Evolutionary conservation across 2,113 vertebrate genomes (phyloP).

Genomic region (Ictalurus furcatus): DNA sequence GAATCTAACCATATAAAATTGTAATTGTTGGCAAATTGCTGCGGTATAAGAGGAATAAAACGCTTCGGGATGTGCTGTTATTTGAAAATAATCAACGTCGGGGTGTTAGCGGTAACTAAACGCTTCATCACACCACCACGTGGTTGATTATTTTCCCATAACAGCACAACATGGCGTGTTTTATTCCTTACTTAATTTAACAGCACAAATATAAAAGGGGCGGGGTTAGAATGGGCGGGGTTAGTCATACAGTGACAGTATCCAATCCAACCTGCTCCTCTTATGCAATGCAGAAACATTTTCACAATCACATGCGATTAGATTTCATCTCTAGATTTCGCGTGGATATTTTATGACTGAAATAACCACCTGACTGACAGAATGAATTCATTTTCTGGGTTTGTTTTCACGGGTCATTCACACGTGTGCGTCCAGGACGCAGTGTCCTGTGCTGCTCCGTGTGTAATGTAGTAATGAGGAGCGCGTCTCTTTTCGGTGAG

Average conservation of each 20-base stretch:
- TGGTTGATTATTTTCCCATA: background rate
- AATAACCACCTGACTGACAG: background rate
- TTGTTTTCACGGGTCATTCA: background rate
- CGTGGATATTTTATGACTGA: background rate
- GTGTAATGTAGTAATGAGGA: background rate
- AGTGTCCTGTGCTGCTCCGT: background rate
- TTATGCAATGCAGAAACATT: background rate
- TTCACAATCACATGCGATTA: background rate
- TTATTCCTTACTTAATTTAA: background rate
- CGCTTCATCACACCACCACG: background rate
- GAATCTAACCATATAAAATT: background rate
- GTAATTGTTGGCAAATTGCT: too few relatives aligned
- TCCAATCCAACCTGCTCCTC: background rate
- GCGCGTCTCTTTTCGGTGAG: background rate
- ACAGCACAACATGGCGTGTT: background rate
- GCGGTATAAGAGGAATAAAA: too few relatives aligned
- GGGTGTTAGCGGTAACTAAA: background rate
- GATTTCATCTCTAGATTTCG: background rate
- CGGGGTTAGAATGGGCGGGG: background rate
- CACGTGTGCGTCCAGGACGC: background rate
- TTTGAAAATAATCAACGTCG: background rate
- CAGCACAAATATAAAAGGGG: background rate
- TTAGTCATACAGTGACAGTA: background rate
- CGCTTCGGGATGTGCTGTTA: background rate
- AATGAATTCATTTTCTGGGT: background rate